Conservation (phyloP, 2,113 vertebrate genomes). For the Carlito syrichta region DNA sequence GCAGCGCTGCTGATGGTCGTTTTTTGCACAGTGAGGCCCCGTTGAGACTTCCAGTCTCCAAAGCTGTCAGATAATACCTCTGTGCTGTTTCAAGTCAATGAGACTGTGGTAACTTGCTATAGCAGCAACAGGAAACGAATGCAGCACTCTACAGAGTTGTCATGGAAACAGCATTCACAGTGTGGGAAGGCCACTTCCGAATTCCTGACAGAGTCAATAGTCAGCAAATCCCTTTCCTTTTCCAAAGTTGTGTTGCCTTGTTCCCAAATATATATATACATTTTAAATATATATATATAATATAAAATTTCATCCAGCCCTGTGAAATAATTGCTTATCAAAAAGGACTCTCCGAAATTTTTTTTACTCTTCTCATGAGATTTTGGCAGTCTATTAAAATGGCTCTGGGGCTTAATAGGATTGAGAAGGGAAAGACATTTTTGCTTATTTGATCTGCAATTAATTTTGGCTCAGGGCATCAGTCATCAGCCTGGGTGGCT, state of each 20-base stretch:
- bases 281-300: neutral
- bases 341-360: neutral
- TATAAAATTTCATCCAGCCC: neutral
- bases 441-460: neutral
- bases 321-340: neutral
- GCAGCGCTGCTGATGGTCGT: neutral
- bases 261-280: neutral
- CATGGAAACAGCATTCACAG: neutral
- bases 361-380: neutral
- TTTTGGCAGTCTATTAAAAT: neutral
- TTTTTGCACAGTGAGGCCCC: neutral
- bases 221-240: neutral
- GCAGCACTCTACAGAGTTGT: too few relatives aligned
- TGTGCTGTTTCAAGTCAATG: neutral
- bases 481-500: neutral
- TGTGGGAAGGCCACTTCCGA: fast-evolving
- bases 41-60: neutral
- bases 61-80: neutral
- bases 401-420: neutral
- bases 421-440: neutral
- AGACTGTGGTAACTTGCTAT: neutral
- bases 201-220: neutral
- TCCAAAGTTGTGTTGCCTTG: neutral
- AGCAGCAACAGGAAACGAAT: neutral
- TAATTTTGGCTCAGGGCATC: neutral